A percentile compares a stretch with the other conserved stretches of the same genome.
phyloP scores from a whole-genome alignment of 1,140 invertebrate species.

The Drosophila bocki region DNA sequence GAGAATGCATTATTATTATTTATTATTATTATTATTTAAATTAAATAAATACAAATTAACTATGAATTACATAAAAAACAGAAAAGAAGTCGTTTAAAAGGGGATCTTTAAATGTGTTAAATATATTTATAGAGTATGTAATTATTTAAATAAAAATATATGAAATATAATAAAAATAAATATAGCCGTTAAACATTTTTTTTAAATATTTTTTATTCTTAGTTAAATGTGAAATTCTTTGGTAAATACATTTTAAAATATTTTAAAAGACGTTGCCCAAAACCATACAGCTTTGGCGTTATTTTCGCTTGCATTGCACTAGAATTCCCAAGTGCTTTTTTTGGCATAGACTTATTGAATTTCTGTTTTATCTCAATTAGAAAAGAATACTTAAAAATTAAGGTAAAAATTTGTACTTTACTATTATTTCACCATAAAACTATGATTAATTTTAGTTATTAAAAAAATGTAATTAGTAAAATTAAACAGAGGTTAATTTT shows the following conservation, averaged over 20 bases:
- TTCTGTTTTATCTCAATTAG: too few relatives aligned
- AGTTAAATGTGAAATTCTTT: background rate
- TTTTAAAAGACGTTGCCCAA: background rate
- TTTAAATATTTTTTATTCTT: background rate
- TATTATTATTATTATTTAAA: background rate
- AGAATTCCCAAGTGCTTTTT: background rate
- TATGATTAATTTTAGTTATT: too few relatives aligned
- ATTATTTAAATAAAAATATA: background rate
- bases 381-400: too few relatives aligned
- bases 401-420: too few relatives aligned
- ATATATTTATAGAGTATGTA: background rate
- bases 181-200: too few relatives aligned
- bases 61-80: background rate
- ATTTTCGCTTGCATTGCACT: background rate
- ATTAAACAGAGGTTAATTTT: too few relatives aligned
- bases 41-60: background rate
- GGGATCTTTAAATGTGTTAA: background rate
- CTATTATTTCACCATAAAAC: too few relatives aligned
- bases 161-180: background rate
- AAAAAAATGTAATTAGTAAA: too few relatives aligned
- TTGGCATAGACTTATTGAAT: too few relatives aligned
- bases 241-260: background rate
- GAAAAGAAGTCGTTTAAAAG: too few relatives aligned
- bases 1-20: background rate
- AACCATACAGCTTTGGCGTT: fast-evolving